These are phyloP conservation scores for Yponomeuta cagnagella DNA, from an alignment of 2,888 invertebrate genomes.

Conservation along the genomic window DNA sequence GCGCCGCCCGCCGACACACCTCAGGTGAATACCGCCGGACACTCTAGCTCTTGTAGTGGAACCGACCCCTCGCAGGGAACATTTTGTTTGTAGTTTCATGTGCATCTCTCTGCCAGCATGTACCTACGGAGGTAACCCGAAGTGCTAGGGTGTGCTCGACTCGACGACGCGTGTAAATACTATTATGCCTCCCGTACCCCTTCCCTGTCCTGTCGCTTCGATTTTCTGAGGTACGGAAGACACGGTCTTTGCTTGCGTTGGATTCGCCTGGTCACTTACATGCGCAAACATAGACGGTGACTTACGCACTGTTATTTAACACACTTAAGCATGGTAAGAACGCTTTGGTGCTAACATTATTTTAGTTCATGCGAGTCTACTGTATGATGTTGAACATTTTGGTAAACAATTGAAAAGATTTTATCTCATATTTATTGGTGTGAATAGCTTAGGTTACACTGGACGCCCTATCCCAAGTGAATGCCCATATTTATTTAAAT, in stretches of 20 bases:
- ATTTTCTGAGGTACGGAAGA: slow-evolving; percentile 8
- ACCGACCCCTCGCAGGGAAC: slow-evolving; percentile 52
- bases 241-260: slow-evolving; percentile 4
- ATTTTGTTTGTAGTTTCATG: slow-evolving; percentile 61
- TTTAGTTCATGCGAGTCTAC: neutral
- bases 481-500: too few relatives aligned
- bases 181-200: slow-evolving; percentile 27
- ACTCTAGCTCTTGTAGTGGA: slow-evolving; percentile 63
- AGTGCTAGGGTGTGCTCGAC: slow-evolving; percentile 42
- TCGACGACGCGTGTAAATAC: slow-evolving; percentile 20
- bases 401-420: slow-evolving; percentile 5
- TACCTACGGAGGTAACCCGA: slow-evolving; percentile 54
- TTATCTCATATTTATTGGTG: neutral
- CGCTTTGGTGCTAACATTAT: slow-evolving; percentile 51
- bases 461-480: neutral
- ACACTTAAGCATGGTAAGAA: slow-evolving; percentile 41
- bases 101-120: slow-evolving; percentile 62
- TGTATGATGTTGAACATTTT: slow-evolving; percentile 10
- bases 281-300: slow-evolving; percentile 9
- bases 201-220: slow-evolving; percentile 27
- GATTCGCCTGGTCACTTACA: neutral
- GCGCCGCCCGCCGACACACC: slow-evolving; percentile 26
- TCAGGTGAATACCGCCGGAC: slow-evolving; percentile 62
- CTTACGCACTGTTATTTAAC: slow-evolving; percentile 21
- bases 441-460: neutral